Base-by-base conservation (phyloP, 2,113 vertebrate genomes). In the Ciconia maguari region DNA sequence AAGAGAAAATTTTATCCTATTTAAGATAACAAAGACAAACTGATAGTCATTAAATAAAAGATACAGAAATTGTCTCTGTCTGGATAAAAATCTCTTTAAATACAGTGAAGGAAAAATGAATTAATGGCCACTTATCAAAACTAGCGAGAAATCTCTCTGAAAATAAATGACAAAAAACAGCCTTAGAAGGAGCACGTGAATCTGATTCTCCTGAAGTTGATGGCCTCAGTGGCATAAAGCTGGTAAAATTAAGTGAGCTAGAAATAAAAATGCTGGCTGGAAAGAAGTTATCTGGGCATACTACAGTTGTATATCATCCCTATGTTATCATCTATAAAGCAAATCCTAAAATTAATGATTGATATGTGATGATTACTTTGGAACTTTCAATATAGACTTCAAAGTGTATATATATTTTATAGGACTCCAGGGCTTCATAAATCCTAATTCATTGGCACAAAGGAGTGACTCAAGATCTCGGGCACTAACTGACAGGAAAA, bases 291-390 rank as follows among this genome's bases (percentile, higher is more conserved):
- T 38, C 9, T 34, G 66, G 89, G 69, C 87, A 75, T 46, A 36
- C 27, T 70, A 36, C 30, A 54, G 75, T 34, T 90, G 38, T 79
- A 44, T 83, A 87, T 96, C 92, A 85, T 83, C 51, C 81, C 83
- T 91, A 55, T 92, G 94, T 94, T 79, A 82, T 71, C 3, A 66
- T 75, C 86, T 96, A 61, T 93, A 97, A 96, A 95, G 96, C 65
- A 97, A 93, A 94, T 61, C 69, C 86, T 91, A 85, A 85, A 95
- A 91, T 93, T 83, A 87, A 46, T 85, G 90, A 90, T 19, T 95
- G 93, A 72, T 38, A 78, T 20, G 83, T 93, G 97, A 87, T 72
- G 92, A 87, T 90, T 86, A n/a, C 71, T 92, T 96, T 94, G 80
- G 75, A 91, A 80, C 77, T 86, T 95, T 65, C 54, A 61, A 32